Conservation (phyloP, 2,113 vertebrate species). For the Tricholaema leucomelas region DNA sequence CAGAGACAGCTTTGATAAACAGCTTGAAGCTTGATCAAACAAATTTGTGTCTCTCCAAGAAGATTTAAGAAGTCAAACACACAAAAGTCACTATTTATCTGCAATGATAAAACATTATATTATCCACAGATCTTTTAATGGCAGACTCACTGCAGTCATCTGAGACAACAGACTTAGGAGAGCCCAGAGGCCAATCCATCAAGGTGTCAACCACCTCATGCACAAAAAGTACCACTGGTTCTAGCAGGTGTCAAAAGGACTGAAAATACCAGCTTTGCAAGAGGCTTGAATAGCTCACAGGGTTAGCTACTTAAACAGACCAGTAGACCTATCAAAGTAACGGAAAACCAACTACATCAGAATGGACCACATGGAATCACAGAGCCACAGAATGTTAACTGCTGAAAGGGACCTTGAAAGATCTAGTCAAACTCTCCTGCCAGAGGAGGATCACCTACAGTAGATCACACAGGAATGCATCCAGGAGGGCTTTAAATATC, state of each 20-base stretch:
- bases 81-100: background rate
- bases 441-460: too few relatives aligned
- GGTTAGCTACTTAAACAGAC: background rate
- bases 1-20: conserved; percentile 4
- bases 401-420: too few relatives aligned
- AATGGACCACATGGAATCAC: accelerated
- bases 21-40: background rate
- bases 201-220: background rate
- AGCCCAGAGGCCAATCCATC: background rate
- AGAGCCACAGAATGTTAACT: too few relatives aligned
- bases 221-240: background rate
- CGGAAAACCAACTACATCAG: background rate
- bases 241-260: background rate
- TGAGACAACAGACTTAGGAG: background rate
- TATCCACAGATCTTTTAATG: background rate
- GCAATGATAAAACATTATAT: background rate
- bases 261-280: background rate
- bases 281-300: background rate
- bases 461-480: too few relatives aligned
- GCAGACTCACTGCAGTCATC: background rate
- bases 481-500: too few relatives aligned
- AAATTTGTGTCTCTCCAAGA: background rate
- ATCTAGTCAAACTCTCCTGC: too few relatives aligned
- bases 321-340: background rate
- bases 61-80: background rate